These are phyloP conservation scores for Keiferia lycopersicella DNA, from an alignment of 2,888 invertebrate species.

Conservation along the genomic window DNA sequence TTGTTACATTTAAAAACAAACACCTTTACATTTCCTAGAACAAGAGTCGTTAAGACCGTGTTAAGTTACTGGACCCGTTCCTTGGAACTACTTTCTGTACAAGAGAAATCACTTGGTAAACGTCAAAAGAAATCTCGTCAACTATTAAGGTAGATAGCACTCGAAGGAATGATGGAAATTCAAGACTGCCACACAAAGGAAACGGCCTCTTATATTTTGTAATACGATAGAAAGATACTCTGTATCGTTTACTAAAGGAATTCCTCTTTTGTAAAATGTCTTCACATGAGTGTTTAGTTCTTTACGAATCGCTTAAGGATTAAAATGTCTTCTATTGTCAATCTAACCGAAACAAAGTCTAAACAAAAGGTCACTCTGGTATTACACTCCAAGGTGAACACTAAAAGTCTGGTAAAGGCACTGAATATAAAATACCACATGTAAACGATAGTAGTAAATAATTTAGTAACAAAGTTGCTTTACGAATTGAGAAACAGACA, in stretches of 20 bases:
- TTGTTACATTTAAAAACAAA: slow-evolving; percentile 27
- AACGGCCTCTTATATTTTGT: not conserved
- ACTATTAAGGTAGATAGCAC: slow-evolving; percentile 3
- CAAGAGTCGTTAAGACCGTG: slow-evolving; percentile 34
- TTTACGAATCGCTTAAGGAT: too few relatives aligned
- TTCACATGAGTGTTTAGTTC: too few relatives aligned
- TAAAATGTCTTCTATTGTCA: too few relatives aligned
- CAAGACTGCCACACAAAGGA: slow-evolving; percentile 8
- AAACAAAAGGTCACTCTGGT: too few relatives aligned
- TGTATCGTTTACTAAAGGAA: not conserved
- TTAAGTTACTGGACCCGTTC: slow-evolving; percentile 43
- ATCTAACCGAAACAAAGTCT: too few relatives aligned
- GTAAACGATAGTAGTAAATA: too few relatives aligned
- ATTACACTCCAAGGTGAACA: too few relatives aligned
- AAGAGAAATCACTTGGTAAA: slow-evolving; percentile 53
- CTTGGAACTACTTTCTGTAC: slow-evolving; percentile 41
- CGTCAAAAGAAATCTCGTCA: slow-evolving; percentile 27
- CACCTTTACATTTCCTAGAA: slow-evolving; percentile 38
- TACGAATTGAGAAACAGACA: too few relatives aligned
- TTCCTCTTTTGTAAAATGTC: not conserved
- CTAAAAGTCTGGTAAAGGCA: too few relatives aligned
- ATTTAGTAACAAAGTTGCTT: too few relatives aligned
- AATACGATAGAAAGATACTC: not conserved
- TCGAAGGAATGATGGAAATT: slow-evolving; percentile 26
- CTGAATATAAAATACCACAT: too few relatives aligned